Evolutionary conservation across 2,888 invertebrate species (phyloP), one percentile per base, ranked within the genome.

Genomic region (Nasonia oneida): DNA sequence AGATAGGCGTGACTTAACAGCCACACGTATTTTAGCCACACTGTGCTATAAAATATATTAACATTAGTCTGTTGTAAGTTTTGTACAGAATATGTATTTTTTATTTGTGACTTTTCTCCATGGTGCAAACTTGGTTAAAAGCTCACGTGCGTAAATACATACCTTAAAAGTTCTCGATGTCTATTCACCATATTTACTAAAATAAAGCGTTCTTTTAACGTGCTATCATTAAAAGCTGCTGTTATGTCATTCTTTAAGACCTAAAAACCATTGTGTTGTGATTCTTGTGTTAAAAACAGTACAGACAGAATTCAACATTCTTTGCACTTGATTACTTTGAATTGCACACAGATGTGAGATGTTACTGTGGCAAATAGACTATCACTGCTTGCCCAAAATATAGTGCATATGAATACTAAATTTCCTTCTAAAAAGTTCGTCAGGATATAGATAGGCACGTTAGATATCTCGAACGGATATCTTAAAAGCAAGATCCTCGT

Each of bases 381-480:
- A 79, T 79, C 67, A 29, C 67, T 50, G 14, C 12, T 29, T 12
- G 61, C 64, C 78, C 78, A 78, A 10, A 29, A 47, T 47, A 53
- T 3, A 53, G 4, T 53, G 5, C 0, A 53, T 53, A 18, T 18
- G 15, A 42, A 29, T 67, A 67, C 23, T 8, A 42, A 14, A 47
- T 29, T 39, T 42, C 15, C 42, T 78, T 78, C 67, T 15, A 61
- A 6, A 64, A 67, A 15, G 2, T 42, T 12, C 0, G 39, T 2
- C 1, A 42, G 4, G 0, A 67, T 42, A 23, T 67, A 67, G 14
- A 23, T 42, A 14, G 23, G 0, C 0, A 29, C 15, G 10, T 14
- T 64, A 14, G 61, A n/a, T 10, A 78, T 29, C 42, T 79, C 47
- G 18, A 50, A 79, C 0, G 67, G 79, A 79, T 70, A 79, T 33